Evolutionary conservation across 2,888 invertebrate genomes (phyloP), one percentile per base, ranked within the genome.

Genomic region (Cantharis nigra): DNA sequence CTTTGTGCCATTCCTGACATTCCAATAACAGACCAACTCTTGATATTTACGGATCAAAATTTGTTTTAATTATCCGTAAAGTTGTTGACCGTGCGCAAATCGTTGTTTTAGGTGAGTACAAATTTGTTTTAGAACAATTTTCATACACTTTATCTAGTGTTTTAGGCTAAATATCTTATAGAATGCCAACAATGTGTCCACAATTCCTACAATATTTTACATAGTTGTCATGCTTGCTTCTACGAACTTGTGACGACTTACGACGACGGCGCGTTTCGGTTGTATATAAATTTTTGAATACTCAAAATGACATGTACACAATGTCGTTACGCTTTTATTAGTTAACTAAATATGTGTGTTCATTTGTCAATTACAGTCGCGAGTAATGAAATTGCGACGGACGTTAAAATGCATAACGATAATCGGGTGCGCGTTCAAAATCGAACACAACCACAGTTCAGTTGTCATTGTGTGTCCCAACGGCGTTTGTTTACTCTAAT

Each of bases 1-100:
- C 96, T 96, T 96, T 96, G 95, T 96, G 95, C 94, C 96, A 96
- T 96, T 96, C 96, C 94, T 95, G 92, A 94, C 96, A 96, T 96
- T 95, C 96, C 96, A 95, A 92, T 92, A 92, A 92, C 91, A 91
- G 91, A 91, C 91, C 90, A 91, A 92, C 92, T 92, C 92, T 92
- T 91, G 90, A 91, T 92, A 92, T 92, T 91, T 92, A 92, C 92
- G 91, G 91, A 89, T 87, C 89, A 91, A 92, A 92, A 91, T 91
- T 90, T 90, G 90, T 91, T 91, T 92, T 92, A 92, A 92, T 92
- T 92, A 91, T 90, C 90, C 88, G 85, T 86, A 89, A 89, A 89
- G 85, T 91, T 89, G 90, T 90, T 90, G 91, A 90, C 88, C 90
- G 91, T 91, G 90, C 90, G 90, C 91, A 90, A 88, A 90, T 89